phyloP scores from a whole-genome alignment of 2,113 vertebrate genomes.

The Cyanoderma ruficeps region DNA sequence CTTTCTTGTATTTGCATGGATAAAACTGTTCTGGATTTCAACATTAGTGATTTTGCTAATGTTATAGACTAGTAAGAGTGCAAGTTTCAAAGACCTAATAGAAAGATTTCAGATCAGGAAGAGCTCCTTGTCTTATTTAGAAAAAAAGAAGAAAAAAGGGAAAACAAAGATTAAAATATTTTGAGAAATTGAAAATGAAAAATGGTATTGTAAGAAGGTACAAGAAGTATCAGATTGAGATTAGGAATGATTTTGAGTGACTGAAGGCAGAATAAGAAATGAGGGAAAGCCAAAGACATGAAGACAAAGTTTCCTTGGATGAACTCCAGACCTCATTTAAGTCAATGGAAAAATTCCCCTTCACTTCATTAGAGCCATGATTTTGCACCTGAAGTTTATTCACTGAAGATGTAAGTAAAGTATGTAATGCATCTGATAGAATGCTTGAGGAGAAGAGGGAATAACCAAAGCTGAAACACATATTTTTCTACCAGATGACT shows the following conservation, averaged over 20 bases:
- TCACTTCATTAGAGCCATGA: not conserved
- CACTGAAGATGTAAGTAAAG: not conserved
- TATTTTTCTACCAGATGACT: not conserved
- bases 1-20: not conserved
- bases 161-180: not conserved
- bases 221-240: not conserved
- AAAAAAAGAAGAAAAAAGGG: no score
- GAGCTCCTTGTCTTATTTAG: not conserved
- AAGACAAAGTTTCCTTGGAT: slow-evolving; percentile 17
- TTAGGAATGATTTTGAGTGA: not conserved
- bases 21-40: not conserved
- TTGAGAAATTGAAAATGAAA: not conserved
- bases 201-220: not conserved
- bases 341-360: slow-evolving; percentile 2
- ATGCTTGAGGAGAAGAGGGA: not conserved
- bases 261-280: slow-evolving; percentile 21
- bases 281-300: not conserved
- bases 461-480: not conserved
- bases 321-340: slow-evolving; percentile 1
- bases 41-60: not conserved
- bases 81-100: not conserved
- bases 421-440: not conserved
- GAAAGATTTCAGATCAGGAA: not conserved
- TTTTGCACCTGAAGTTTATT: not conserved
- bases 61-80: not conserved